Conservation (phyloP, 1,140 invertebrate genomes). For the Monochamus saltuarius region DNA sequence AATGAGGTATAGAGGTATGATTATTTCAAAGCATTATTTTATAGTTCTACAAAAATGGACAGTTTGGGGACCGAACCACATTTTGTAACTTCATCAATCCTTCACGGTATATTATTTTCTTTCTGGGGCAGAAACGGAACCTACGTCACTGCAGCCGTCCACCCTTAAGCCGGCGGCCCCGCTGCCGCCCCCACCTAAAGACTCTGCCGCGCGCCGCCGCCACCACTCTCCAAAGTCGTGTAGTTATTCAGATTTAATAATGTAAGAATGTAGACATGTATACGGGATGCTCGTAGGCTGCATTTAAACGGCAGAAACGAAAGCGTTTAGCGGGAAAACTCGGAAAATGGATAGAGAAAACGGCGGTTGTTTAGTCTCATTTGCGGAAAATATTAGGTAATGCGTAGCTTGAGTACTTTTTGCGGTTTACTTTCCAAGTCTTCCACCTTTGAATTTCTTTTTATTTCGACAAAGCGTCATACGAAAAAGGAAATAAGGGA, state of each 20-base stretch:
- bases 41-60: too few relatives aligned
- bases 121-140: neutral
- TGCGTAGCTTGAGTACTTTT: neutral
- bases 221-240: slow-evolving; percentile 25
- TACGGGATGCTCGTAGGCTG: neutral
- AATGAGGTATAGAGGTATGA: too few relatives aligned
- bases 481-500: too few relatives aligned
- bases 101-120: too few relatives aligned
- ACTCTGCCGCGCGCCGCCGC: slow-evolving; percentile 5
- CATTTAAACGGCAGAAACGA: slow-evolving; percentile 3
- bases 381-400: neutral
- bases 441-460: too few relatives aligned
- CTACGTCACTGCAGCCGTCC: neutral
- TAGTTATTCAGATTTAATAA: slow-evolving; percentile 40
- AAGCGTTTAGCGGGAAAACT: neutral
- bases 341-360: too few relatives aligned
- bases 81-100: too few relatives aligned
- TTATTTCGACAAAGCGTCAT: too few relatives aligned
- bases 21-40: too few relatives aligned
- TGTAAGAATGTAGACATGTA: slow-evolving; percentile 32
- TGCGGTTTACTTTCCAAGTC: too few relatives aligned
- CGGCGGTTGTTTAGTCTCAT: too few relatives aligned
- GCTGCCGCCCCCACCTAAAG: slow-evolving; percentile 11
- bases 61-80: too few relatives aligned
- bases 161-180: neutral